phyloP scores from a whole-genome alignment of 2,888 invertebrate genomes.

The Amblyjoppa proteus region DNA sequence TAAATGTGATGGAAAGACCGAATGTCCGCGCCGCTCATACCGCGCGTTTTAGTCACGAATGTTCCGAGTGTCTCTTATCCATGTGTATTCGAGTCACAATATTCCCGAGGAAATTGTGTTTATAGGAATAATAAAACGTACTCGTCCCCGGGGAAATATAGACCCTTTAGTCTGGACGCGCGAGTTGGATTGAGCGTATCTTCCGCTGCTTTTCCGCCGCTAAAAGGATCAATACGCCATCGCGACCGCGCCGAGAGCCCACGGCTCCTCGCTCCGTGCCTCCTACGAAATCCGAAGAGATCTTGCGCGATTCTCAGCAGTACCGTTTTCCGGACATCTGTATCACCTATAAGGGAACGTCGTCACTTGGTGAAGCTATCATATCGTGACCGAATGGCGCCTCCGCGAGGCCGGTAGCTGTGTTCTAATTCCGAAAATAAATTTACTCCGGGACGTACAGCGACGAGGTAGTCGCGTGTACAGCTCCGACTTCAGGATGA shows the following conservation, averaged over 20 bases:
- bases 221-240: conserved; percentile 85
- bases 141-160: conserved; percentile 84
- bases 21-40: conserved; percentile 1
- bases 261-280: conserved; percentile 6
- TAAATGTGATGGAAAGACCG: conserved; percentile 14
- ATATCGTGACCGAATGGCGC: conserved; percentile 56
- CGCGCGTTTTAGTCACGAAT: neutral
- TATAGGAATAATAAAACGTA: conserved; percentile 84
- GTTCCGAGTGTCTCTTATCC: conserved; percentile 29
- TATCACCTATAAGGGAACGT: conserved; percentile 33
- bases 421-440: conserved; percentile 56
- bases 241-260: conserved; percentile 70
- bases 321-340: conserved; percentile 36
- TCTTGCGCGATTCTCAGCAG: conserved; percentile 36
- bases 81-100: conserved; percentile 77
- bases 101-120: conserved; percentile 83
- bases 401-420: conserved; percentile 24
- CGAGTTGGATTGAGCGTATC: conserved; percentile 74
- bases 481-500: conserved; percentile 33
- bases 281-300: conserved; percentile 72
- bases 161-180: conserved; percentile 82
- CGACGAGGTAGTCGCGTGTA: conserved; percentile 51
- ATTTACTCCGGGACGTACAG: conserved; percentile 48
- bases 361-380: conserved; percentile 61
- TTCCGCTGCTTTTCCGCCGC: conserved; percentile 74